Base-by-base conservation (phyloP, 1,140 invertebrate genomes). In the Macrobrachium rosenbergii region DNA sequence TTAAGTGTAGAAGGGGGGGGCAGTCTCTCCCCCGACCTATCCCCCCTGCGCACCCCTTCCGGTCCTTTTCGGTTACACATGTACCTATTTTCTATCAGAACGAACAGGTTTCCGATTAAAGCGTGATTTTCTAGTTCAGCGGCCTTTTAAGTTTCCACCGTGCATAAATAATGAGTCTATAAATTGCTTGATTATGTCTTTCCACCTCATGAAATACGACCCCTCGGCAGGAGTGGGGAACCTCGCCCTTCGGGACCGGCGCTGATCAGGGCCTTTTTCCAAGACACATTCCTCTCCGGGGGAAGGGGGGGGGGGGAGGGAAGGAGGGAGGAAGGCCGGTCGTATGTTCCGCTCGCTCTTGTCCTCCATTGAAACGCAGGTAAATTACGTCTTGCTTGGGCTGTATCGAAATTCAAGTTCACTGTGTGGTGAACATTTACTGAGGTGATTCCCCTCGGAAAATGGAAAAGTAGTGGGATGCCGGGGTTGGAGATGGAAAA, bases 151-250 rank as follows among this genome's bases (percentile, higher is more conserved):
- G 73, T 77, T 84, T 84, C 64, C 60, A 37, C 60, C 73, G 75
- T 21, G 75, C 82, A 37, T 84, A 78, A 84, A 84, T 84, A 84
- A 84, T 78, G 82, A 84, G 73, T 84, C 82, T 84, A 73, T 78
- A 84, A 78, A 84, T 84, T 84, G 82, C 75, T 84, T 78, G 82
- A 84, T 84, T 84, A 75, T 75, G 77, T 84, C 73, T 58, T 77
- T 84, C 82, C 73, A 64, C 82, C 62, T 23, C 21, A 58, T 59
- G 73, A 83, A 59, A 60, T 83, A 77, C 59, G 82, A 58, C 21
- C 28, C 28, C 12, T 52, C 19, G 59, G 45, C 17, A 14, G 17
- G 45, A 17, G 19, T 23, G 17, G 59, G 82, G 59, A 76, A 83
- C 62, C 21, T 63, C 5, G 16, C 21, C 21, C 69, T 60, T 75